Base-by-base conservation (phyloP, 2,888 invertebrate species). In the Hoplodrina ambigua region DNA sequence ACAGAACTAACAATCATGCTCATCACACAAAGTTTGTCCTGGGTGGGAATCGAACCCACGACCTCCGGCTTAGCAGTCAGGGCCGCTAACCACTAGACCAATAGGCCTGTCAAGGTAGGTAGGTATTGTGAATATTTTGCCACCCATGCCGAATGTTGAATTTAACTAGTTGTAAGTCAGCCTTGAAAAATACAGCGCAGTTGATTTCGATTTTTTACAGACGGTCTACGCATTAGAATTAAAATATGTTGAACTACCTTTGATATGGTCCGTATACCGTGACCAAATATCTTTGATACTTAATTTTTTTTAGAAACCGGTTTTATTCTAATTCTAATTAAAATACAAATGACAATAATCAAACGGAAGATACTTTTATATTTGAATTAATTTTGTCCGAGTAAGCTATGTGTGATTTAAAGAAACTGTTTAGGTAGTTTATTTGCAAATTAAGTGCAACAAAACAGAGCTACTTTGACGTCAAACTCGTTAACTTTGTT, bases 151-250 rank as follows among this genome's bases (percentile, higher is more conserved):
- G 46, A 49, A 44, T 54, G 25, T 59, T 41, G 20, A 55, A 57
- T 56, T 41, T 25, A 54, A 25, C 33, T 53, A 54, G 55, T 41
- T 60, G 53, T 69, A 73, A 75, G 72, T 63, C 72, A 77, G 68
- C 76, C 83, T 84, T 83, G 83, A 77, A 72, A 71, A 69, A 61
- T 69, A 72, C 63, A 69, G 46, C 73, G 71, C 67, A 83, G 41
- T 69, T 62, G 33, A 46, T 19, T 65, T 17, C 11, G 19, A 6
- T 75, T 62, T 72, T 75, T 69, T 63, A 61, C 52, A 37, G 37
- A 37, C 37, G 37, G 7, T 8, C 8, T 37, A 41, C 11, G 17
- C 17, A 60, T 56, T 59, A 33, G 19, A 20, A 46, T 53, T 56
- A n/a, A 56, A 41, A 50, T 60, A 52, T 30, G 4, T 65, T 65